phyloP scores from a whole-genome alignment of 2,113 vertebrate genomes.

The Aptenodytes patagonicus region DNA sequence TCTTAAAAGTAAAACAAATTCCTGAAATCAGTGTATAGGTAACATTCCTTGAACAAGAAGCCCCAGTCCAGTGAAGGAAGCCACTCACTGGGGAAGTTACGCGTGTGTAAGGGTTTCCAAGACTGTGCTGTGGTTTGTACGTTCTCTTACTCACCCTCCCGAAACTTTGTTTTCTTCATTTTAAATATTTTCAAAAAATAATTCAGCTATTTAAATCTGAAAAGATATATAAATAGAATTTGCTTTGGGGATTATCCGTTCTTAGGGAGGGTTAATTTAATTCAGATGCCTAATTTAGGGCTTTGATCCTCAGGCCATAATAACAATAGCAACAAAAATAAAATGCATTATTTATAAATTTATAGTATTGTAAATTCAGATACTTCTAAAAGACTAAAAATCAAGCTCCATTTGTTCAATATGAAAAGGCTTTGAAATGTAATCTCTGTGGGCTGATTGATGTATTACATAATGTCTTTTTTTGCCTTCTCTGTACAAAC shows the following conservation, averaged over 20 bases:
- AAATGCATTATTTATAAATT: slow-evolving; percentile 61
- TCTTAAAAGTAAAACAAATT: background rate
- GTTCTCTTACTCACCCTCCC: background rate
- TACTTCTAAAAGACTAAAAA: slow-evolving; percentile 48
- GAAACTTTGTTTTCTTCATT: slow-evolving; percentile 25
- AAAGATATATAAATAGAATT: slow-evolving; percentile 55
- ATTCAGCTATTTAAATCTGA: slow-evolving; percentile 42
- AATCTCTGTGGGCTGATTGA: slow-evolving; percentile 44
- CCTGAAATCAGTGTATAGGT: background rate
- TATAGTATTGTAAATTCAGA: slow-evolving; percentile 34
- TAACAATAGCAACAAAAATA: slow-evolving; percentile 32
- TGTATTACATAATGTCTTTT: slow-evolving; percentile 23
- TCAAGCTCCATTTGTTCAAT: slow-evolving; percentile 57
- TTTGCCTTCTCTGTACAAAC: slow-evolving; percentile 13
- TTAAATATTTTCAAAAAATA: slow-evolving; percentile 57
- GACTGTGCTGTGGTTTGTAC: background rate
- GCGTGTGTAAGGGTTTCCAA: background rate
- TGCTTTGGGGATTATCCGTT: slow-evolving; percentile 58
- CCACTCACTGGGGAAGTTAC: background rate
- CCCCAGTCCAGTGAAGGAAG: background rate
- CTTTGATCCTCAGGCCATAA: slow-evolving; percentile 39
- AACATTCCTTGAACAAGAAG: background rate
- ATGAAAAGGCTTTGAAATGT: slow-evolving; percentile 36
- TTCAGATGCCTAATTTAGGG: slow-evolving; percentile 45
- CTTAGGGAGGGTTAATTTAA: slow-evolving; percentile 45